A percentile compares a stretch with the other conserved stretches of the same genome.
Conservation (phyloP, 1,140 invertebrate species). For the Panagrolaimus sp. region DNA sequence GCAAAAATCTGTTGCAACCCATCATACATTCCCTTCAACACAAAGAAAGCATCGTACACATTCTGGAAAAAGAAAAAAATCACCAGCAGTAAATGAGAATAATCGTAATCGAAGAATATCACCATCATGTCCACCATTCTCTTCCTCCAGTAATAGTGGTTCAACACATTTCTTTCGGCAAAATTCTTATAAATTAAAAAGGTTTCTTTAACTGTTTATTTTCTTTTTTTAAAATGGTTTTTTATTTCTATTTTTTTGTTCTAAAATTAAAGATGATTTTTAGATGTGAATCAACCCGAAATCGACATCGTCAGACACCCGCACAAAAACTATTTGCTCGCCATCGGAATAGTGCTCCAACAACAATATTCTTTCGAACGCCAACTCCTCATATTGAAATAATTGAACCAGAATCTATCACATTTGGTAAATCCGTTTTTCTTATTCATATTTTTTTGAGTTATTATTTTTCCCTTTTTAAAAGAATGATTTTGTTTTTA, state of each 20-base stretch:
- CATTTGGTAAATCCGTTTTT: slow-evolving; percentile 1
- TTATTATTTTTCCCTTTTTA: neutral
- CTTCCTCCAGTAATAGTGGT: neutral
- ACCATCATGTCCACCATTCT: neutral
- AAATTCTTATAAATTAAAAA: slow-evolving; percentile 21
- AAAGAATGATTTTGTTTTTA: no score
- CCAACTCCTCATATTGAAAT: slow-evolving; percentile 30
- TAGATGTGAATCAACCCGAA: slow-evolving; percentile 34
- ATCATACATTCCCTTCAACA: slow-evolving; percentile 9
- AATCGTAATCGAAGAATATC: slow-evolving; percentile 3
- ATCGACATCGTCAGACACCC: slow-evolving; percentile 13
- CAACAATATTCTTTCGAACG: slow-evolving; percentile 28
- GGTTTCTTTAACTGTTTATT: slow-evolving; percentile 4
- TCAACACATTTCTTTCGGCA: neutral
- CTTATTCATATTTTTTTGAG: neutral
- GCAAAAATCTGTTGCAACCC: slow-evolving; percentile 20
- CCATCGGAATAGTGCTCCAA: slow-evolving; percentile 35
- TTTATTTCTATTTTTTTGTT: neutral
- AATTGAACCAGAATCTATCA: neutral
- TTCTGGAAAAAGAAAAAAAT: neutral
- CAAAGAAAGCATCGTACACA: slow-evolving; percentile 12
- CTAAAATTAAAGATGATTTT: neutral
- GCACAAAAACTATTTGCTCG: slow-evolving; percentile 6
- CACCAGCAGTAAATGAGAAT: neutral
- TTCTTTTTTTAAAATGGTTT: neutral